Conservation (phyloP, 2,888 invertebrate genomes). For the Cryptocephalus moraei region DNA sequence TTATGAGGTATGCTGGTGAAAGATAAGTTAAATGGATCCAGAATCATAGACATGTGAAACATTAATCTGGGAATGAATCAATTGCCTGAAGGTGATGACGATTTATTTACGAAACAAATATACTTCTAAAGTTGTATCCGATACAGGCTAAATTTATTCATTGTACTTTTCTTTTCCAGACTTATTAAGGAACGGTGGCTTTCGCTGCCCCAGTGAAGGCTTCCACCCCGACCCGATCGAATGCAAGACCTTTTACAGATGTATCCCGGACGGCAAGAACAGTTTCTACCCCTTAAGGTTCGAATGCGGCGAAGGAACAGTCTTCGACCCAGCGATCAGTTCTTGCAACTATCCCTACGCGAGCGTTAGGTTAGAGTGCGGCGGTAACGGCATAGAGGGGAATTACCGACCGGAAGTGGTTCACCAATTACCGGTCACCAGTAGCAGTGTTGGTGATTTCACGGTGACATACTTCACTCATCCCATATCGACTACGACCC, state of each 20-base stretch:
- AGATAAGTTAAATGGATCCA: too few relatives aligned
- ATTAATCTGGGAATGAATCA: too few relatives aligned
- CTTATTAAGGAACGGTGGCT: neutral
- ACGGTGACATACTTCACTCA: neutral
- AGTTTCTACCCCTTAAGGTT: slow-evolving; percentile 52
- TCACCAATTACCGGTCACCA: slow-evolving; percentile 11
- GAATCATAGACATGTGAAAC: too few relatives aligned
- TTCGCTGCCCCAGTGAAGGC: slow-evolving; percentile 44
- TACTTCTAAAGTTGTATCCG: too few relatives aligned
- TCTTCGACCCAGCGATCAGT: slow-evolving; percentile 57
- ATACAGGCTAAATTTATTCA: too few relatives aligned
- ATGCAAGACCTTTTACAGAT: slow-evolving; percentile 59
- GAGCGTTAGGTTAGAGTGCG: slow-evolving; percentile 60
- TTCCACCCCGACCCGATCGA: slow-evolving; percentile 58
- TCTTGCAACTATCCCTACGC: slow-evolving; percentile 62
- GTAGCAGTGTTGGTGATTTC: slow-evolving; percentile 4
- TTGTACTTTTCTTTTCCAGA: too few relatives aligned
- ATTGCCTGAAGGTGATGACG: too few relatives aligned
- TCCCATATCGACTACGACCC: slow-evolving; percentile 8
- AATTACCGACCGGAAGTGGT: slow-evolving; percentile 11
- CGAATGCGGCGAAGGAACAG: slow-evolving; percentile 64
- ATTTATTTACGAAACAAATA: too few relatives aligned
- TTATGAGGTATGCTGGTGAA: too few relatives aligned
- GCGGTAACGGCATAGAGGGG: slow-evolving; percentile 42
- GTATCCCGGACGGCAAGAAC: slow-evolving; percentile 50